phyloP scores from a whole-genome alignment of 2,113 vertebrate genomes.

The Tringa solitaria region DNA sequence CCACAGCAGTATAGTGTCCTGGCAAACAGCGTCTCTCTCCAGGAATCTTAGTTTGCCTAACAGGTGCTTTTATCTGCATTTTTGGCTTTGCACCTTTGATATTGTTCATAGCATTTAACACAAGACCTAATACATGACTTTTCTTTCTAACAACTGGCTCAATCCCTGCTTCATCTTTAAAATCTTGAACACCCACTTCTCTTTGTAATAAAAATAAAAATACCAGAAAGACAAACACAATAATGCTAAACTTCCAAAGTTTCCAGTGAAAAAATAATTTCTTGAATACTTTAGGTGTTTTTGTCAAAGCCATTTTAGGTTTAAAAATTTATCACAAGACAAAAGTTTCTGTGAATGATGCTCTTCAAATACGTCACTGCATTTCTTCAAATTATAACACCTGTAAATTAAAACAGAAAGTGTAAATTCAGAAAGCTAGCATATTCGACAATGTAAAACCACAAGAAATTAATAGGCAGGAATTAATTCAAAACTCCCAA shows the following conservation, averaged over 20 bases:
- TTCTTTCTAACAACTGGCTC: slow-evolving; percentile 82
- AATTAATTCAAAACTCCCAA: not conserved
- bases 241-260: slow-evolving; percentile 84
- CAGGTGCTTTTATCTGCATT: slow-evolving; percentile 95
- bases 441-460: not conserved
- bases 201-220: slow-evolving; percentile 94
- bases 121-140: slow-evolving; percentile 85
- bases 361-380: slow-evolving; percentile 55
- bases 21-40: slow-evolving; percentile 78
- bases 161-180: slow-evolving; percentile 83
- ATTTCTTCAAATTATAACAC: slow-evolving; percentile 56
- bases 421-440: not conserved
- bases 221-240: slow-evolving; percentile 87
- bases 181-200: slow-evolving; percentile 87
- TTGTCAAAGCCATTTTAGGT: slow-evolving; percentile 83
- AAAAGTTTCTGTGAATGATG: slow-evolving; percentile 11
- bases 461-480: not conserved
- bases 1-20: slow-evolving; percentile 87
- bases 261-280: slow-evolving; percentile 71
- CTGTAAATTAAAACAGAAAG: slow-evolving; percentile 64
- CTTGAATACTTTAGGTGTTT: slow-evolving; percentile 78
- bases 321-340: slow-evolving; percentile 27
- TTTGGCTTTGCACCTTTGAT: slow-evolving; percentile 92
- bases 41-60: slow-evolving; percentile 75
- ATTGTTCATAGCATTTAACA: slow-evolving; percentile 94